A percentile compares a stretch with the other conserved stretches of the same genome.
Conservation (phyloP, 1,140 invertebrate genomes). For the Helicoverpa zea region DNA sequence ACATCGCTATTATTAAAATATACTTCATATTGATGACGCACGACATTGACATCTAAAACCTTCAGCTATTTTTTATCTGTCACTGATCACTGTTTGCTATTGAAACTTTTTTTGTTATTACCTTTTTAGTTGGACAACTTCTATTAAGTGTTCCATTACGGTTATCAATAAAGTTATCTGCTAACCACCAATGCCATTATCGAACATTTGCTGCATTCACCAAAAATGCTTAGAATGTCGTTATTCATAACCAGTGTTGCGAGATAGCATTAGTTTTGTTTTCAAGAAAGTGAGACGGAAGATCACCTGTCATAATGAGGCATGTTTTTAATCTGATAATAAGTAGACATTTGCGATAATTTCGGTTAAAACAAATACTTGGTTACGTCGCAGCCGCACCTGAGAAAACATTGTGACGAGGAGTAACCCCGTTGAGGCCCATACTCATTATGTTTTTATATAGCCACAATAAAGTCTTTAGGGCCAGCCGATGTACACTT, state of each 20-base stretch:
- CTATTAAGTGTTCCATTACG: slow-evolving; percentile 6
- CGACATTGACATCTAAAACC: slow-evolving; percentile 17
- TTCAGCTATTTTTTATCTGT: slow-evolving; percentile 41
- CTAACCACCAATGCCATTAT: slow-evolving; percentile 30
- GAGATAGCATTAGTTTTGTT: slow-evolving; percentile 32
- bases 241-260: slow-evolving; percentile 4
- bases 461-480: slow-evolving; percentile 28
- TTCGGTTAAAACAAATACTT: slow-evolving; percentile 65
- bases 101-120: slow-evolving; percentile 21
- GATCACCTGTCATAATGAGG: slow-evolving; percentile 55
- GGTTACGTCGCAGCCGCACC: slow-evolving; percentile 59
- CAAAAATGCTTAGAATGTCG: slow-evolving; percentile 45
- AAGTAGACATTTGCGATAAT: slow-evolving; percentile 62
- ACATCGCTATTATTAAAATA: neutral
- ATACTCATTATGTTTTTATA: slow-evolving; percentile 50
- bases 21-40: slow-evolving; percentile 23
- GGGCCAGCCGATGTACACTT: slow-evolving; percentile 9
- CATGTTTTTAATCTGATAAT: slow-evolving; percentile 63
- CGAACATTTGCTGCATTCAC: slow-evolving; percentile 33
- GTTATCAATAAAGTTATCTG: slow-evolving; percentile 33
- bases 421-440: slow-evolving; percentile 70
- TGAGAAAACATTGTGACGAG: slow-evolving; percentile 66
- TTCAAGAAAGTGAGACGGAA: slow-evolving; percentile 7
- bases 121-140: neutral
- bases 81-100: slow-evolving; percentile 29